phyloP scores from a whole-genome alignment of 2,113 vertebrate genomes.

The Ifrita kowaldi region DNA sequence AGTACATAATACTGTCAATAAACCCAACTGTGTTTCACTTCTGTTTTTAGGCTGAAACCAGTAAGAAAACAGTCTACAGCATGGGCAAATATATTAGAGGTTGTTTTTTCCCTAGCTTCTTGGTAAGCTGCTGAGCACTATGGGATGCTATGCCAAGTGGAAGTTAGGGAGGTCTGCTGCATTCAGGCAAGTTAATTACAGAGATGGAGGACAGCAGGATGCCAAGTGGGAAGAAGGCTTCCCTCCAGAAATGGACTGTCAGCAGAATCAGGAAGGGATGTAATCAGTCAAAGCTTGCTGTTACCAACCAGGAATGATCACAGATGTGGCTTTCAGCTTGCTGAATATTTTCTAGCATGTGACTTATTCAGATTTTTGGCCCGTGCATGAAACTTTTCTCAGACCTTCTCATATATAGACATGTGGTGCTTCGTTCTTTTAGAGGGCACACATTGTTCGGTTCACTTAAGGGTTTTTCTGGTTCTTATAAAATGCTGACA shows the following conservation, averaged over 20 bases:
- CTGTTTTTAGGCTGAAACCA: not conserved
- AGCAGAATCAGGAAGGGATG: not conserved
- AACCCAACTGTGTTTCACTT: not conserved
- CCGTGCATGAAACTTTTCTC: not conserved
- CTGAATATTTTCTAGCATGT: not conserved
- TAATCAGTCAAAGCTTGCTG: not conserved
- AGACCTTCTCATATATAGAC: not conserved
- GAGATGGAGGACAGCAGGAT: not conserved
- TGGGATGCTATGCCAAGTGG: not conserved
- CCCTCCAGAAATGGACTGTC: not conserved
- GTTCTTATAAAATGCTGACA: not conserved
- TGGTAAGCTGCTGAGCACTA: not conserved
- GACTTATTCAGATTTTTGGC: not conserved
- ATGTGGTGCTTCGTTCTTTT: not conserved
- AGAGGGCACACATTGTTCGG: not conserved
- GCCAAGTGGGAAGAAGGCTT: conserved; percentile 12
- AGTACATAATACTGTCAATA: not conserved
- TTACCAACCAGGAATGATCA: not conserved
- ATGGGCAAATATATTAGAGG: not conserved
- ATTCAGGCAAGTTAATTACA: not conserved
- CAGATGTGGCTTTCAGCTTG: not conserved
- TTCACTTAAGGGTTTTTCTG: not conserved
- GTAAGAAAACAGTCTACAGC: not conserved
- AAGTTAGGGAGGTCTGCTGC: not conserved
- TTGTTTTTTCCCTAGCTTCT: not conserved